Evolutionary conservation across 35 echinoderm and acorn worm genomes (phyloP).

Genomic region (Stichopus chloronotus): DNA sequence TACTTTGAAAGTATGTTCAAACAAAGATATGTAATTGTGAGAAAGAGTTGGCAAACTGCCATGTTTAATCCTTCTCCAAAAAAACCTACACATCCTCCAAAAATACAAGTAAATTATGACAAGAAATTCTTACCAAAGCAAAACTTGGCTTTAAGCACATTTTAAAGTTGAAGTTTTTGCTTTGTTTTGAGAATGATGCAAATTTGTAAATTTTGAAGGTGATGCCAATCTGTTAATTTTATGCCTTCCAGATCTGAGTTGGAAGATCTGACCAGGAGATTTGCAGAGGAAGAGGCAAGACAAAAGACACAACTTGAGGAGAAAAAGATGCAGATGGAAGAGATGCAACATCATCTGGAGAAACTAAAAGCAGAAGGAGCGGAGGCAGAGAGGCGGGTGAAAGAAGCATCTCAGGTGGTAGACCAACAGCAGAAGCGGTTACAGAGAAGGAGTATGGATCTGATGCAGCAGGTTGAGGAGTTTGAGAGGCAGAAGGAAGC

Average conservation of each 20-base stretch:
- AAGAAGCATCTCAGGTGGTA: conserved; percentile 60
- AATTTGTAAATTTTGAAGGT: background rate
- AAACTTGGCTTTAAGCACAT: too few relatives aligned
- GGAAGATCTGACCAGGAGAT: conserved; percentile 73
- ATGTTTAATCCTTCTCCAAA: too few relatives aligned
- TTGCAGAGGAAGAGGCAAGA: conserved; percentile 54
- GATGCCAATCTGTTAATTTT: background rate
- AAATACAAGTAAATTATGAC: too few relatives aligned
- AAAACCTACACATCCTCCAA: too few relatives aligned
- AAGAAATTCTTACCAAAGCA: too few relatives aligned
- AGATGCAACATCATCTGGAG: conserved; percentile 62
- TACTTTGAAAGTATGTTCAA: too few relatives aligned
- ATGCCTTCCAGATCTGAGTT: conserved; percentile 70
- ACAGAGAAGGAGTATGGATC: conserved; percentile 70
- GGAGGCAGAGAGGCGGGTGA: conserved; percentile 62
- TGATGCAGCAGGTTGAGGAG: conserved; percentile 81
- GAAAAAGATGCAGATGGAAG: conserved; percentile 55
- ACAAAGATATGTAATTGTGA: too few relatives aligned
- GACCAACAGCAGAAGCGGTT: conserved; percentile 73
- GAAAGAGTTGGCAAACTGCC: too few relatives aligned
- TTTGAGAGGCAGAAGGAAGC: conserved; percentile 73
- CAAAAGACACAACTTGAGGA: conserved; percentile 59
- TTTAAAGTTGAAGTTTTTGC: too few relatives aligned
- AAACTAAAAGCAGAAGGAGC: conserved; percentile 60
- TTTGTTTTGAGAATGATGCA: background rate